phyloP scores from a whole-genome alignment of 1,140 invertebrate species.

The Reticulitermes speratus region DNA sequence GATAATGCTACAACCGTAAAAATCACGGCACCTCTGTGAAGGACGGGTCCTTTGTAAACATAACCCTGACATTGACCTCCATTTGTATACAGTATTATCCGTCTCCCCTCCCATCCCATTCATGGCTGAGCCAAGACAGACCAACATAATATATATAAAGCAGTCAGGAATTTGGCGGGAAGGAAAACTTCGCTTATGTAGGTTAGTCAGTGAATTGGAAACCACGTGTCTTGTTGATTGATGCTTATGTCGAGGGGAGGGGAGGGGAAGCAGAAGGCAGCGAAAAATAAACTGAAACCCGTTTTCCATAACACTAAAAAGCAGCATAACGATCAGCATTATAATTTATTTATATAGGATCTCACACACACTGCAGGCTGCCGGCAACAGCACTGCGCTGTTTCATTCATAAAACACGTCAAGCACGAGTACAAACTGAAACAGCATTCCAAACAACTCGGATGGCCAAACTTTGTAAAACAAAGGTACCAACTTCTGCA shows the following conservation, averaged over 20 bases:
- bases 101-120: not conserved
- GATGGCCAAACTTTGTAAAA: not conserved
- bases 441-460: not conserved
- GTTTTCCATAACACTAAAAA: slow-evolving; percentile 16
- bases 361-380: not conserved
- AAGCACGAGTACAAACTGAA: not conserved
- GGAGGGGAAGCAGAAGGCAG: not conserved
- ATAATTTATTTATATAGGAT: not conserved
- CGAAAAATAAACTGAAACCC: slow-evolving; percentile 20
- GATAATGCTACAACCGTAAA: not conserved
- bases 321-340: not conserved
- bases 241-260: not conserved
- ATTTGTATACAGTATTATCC: not conserved
- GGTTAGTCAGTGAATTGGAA: slow-evolving; percentile 17
- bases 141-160: slow-evolving; percentile 24
- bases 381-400: not conserved
- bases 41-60: slow-evolving; percentile 6
- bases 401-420: not conserved
- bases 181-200: slow-evolving; percentile 22
- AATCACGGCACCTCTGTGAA: not conserved
- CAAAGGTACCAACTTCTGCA: not conserved
- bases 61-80: slow-evolving; percentile 18
- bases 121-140: slow-evolving; percentile 5
- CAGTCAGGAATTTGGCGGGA: slow-evolving; percentile 25
- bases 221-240: not conserved